Percentiles rank a stretch among this genome's conserved stretches.
These are phyloP conservation scores for Tragelaphus buxtoni DNA, from an alignment of 2,113 vertebrate genomes.

Conservation along the genomic window DNA sequence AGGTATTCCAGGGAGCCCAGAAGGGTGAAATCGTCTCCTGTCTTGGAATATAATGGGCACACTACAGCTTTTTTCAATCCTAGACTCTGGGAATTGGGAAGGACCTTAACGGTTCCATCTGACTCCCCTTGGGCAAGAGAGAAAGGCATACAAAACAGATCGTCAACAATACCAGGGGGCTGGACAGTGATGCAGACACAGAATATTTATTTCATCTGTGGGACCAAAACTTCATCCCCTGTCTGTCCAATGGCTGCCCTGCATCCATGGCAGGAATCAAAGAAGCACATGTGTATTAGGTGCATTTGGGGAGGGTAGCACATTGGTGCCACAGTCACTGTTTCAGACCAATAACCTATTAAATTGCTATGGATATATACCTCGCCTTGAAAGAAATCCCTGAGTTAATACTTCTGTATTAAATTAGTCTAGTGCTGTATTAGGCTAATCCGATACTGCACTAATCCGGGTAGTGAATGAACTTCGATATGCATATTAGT, in stretches of 20 bases:
- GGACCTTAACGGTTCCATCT: background rate
- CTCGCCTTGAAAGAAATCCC: background rate
- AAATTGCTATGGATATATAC: constrained; percentile 9
- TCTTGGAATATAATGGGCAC: background rate
- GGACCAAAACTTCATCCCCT: background rate
- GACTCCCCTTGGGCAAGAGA: background rate
- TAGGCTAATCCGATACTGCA: background rate
- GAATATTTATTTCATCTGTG: background rate
- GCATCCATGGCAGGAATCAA: background rate
- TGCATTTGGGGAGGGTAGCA: background rate
- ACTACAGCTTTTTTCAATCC: background rate
- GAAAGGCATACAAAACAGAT: background rate
- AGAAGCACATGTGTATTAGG: background rate
- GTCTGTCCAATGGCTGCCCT: background rate
- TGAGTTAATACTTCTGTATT: constrained; percentile 22
- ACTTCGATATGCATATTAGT: constrained; percentile 27
- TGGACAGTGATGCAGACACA: background rate
- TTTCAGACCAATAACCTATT: constrained; percentile 4
- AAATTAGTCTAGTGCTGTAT: constrained; percentile 8
- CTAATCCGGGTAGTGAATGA: background rate
- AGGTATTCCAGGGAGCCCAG: background rate
- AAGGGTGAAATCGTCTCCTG: background rate
- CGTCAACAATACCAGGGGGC: background rate
- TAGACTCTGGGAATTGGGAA: background rate
- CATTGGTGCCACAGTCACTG: background rate